phyloP scores from a whole-genome alignment of 2,888 invertebrate genomes.

The Anticlea derivata region DNA sequence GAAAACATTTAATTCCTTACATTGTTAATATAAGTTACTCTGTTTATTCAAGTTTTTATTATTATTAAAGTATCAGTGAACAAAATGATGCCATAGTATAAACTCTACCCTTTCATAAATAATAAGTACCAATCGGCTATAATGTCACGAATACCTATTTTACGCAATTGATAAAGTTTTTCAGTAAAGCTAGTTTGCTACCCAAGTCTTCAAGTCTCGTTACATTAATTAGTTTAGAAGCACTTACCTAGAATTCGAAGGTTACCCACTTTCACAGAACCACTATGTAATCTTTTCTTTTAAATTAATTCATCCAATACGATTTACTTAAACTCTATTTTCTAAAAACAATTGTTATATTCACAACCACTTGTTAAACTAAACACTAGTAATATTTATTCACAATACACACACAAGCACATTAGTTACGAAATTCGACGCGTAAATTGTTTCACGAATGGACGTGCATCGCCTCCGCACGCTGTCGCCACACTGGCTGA shows the following conservation, averaged over 20 bases:
- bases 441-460: slow-evolving; percentile 14
- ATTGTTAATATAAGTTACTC: too few relatives aligned
- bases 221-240: not conserved
- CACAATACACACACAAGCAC: slow-evolving; percentile 40
- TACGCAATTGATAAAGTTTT: too few relatives aligned
- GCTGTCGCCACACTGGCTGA: slow-evolving; percentile 48
- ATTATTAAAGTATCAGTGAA: too few relatives aligned
- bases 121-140: too few relatives aligned
- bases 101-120: too few relatives aligned
- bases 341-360: slow-evolving; percentile 20
- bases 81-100: too few relatives aligned
- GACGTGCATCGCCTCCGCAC: slow-evolving; percentile 39
- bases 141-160: too few relatives aligned
- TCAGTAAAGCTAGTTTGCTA: not conserved
- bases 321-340: slow-evolving; percentile 1
- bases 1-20: too few relatives aligned
- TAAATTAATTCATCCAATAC: not conserved
- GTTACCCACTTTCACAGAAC: not conserved
- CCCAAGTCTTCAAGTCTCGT: not conserved
- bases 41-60: too few relatives aligned
- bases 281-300: slow-evolving; percentile 7
- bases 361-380: slow-evolving; percentile 51
- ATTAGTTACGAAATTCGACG: slow-evolving; percentile 42
- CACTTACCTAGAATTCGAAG: slow-evolving; percentile 4
- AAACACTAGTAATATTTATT: slow-evolving; percentile 21